phyloP scores from a whole-genome alignment of 2,797 vertebrate genomes.

The Bucorvus abyssinicus region DNA sequence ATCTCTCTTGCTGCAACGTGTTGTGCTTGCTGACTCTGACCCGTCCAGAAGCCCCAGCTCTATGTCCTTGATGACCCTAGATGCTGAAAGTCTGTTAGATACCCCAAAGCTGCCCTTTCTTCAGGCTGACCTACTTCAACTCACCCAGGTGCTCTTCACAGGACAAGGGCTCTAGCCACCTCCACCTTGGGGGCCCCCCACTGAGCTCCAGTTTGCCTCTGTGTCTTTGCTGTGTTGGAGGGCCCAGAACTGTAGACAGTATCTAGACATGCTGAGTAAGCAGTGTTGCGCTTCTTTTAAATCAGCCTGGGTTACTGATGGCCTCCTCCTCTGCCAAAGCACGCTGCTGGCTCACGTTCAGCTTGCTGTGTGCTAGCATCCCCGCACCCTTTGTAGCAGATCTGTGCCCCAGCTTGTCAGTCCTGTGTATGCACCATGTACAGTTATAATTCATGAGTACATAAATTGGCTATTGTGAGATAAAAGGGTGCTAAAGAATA shows the following conservation, averaged over 20 bases:
- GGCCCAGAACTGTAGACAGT: no score
- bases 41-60: neutral
- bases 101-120: neutral
- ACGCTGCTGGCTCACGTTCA: neutral
- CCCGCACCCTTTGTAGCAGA: neutral
- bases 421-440: neutral
- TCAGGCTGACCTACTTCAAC: neutral
- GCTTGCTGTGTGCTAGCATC: neutral
- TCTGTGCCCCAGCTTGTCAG: neutral
- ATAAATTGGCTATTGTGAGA: neutral
- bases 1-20: neutral
- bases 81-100: neutral
- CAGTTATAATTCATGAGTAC: neutral
- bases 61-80: neutral
- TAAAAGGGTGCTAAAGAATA: neutral
- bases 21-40: neutral
- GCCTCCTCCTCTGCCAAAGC: neutral
- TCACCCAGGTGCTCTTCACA: neutral
- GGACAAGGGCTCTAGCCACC: no score
- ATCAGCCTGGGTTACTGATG: neutral
- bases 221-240: neutral
- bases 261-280: neutral
- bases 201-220: accelerated
- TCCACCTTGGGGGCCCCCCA: no score
- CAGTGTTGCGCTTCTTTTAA: neutral